Percentiles rank a stretch among this genome's conserved stretches.
These are phyloP conservation scores for Dexiosoma caninum DNA, from an alignment of 2,888 invertebrate genomes.

Conservation along the genomic window DNA sequence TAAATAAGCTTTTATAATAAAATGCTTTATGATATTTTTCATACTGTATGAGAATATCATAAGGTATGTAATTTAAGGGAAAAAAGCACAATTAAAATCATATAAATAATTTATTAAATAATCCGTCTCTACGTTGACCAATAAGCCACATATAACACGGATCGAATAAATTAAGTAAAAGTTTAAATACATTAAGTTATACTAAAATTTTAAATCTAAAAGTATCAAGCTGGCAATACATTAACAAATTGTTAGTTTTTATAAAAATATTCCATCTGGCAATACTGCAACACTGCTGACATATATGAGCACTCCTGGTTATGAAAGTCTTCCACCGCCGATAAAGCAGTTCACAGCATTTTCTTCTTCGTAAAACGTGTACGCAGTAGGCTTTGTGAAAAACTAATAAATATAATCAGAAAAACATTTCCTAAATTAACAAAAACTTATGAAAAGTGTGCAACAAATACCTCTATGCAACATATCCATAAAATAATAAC, in stretches of 20 bases:
- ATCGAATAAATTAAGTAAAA: no score
- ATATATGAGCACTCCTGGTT: neutral
- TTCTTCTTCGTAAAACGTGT: conserved; percentile 20
- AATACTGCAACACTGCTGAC: neutral
- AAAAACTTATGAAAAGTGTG: conserved; percentile 2
- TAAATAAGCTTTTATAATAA: no score
- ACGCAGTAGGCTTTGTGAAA: conserved; percentile 12
- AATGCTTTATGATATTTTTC: no score
- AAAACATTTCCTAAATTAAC: neutral
- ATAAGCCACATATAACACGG: no score
- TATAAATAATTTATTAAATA: no score
- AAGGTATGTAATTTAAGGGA: no score
- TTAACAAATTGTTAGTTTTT: neutral
- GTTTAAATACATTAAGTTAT: no score
- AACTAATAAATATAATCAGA: neutral
- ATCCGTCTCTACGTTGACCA: no score
- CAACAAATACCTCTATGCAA: neutral
- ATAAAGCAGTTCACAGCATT: conserved; percentile 25
- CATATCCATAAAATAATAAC: neutral
- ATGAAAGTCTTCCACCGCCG: neutral
- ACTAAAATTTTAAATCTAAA: no score
- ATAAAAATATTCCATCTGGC: neutral
- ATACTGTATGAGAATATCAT: no score
- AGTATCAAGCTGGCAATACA: neutral
- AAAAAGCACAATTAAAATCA: no score